Evolutionary conservation across 2,113 vertebrate genomes (phyloP).

Genomic region (Leptosomus discolor): DNA sequence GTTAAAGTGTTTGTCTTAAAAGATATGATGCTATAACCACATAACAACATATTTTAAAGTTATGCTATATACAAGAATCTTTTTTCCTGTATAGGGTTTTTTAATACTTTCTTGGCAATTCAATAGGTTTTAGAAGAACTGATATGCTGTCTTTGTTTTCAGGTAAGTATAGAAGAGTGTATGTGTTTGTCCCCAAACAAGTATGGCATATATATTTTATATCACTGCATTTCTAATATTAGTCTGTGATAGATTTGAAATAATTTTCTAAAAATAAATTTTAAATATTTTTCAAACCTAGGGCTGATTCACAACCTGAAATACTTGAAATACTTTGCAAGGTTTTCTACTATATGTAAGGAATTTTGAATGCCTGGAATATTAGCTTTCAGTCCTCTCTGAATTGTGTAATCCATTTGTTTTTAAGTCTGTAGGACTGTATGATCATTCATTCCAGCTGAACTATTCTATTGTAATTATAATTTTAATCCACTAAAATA

Average conservation of each 20-base stretch:
- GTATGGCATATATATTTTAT: neutral
- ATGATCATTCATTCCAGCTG: neutral
- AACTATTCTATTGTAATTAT: neutral
- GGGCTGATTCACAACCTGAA: neutral
- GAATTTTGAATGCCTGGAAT: neutral
- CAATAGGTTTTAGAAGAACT: neutral
- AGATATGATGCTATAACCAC: neutral
- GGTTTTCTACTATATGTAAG: neutral
- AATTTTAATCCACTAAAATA: neutral
- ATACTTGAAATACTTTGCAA: neutral
- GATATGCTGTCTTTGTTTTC: neutral
- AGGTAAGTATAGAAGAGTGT: neutral
- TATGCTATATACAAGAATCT: neutral
- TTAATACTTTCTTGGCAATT: neutral
- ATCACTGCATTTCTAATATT: neutral
- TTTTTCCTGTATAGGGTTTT: neutral
- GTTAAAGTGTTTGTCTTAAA: neutral
- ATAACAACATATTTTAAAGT: neutral
- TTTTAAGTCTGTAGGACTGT: neutral
- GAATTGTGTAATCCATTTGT: neutral
- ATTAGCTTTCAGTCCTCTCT: neutral
- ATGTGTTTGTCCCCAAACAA: neutral
- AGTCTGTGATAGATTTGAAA: neutral
- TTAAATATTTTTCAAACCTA: neutral
- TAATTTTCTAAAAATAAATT: neutral